These are phyloP conservation scores for Cotesia chilonis DNA, from an alignment of 1,140 invertebrate species.

Conservation along the genomic window DNA sequence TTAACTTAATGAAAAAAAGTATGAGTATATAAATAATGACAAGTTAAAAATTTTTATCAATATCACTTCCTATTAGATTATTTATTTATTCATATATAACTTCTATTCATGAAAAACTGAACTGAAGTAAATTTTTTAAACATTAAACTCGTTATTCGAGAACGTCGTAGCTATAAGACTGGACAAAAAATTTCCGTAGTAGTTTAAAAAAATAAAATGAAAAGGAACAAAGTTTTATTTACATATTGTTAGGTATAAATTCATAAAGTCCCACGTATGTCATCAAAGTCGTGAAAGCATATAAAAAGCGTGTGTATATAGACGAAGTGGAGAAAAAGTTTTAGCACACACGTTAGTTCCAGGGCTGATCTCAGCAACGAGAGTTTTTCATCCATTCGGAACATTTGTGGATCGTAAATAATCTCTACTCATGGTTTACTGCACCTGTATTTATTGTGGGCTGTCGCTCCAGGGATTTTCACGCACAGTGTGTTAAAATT, in stretches of 20 bases:
- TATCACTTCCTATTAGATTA: no score
- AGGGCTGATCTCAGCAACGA: conserved; percentile 25
- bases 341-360: conserved; percentile 18
- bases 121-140: no score
- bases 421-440: conserved; percentile 32
- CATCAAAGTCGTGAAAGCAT: conserved; percentile 7
- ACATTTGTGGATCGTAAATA: conserved; percentile 39
- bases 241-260: conserved; percentile 2
- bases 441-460: conserved; percentile 25
- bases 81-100: no score
- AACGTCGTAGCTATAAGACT: no score
- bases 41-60: no score
- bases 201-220: background rate
- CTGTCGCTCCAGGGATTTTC: conserved; percentile 21
- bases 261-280: conserved; percentile 5
- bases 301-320: background rate
- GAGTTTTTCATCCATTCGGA: conserved; percentile 38
- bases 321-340: conserved; percentile 21
- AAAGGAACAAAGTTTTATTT: background rate
- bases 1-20: no score
- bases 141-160: no score
- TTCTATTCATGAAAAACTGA: no score
- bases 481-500: conserved; percentile 31
- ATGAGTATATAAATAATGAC: no score
- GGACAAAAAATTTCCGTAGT: no score